Base-by-base conservation (phyloP, 2,888 invertebrate species). In the Cordylochernes scorpioides region DNA sequence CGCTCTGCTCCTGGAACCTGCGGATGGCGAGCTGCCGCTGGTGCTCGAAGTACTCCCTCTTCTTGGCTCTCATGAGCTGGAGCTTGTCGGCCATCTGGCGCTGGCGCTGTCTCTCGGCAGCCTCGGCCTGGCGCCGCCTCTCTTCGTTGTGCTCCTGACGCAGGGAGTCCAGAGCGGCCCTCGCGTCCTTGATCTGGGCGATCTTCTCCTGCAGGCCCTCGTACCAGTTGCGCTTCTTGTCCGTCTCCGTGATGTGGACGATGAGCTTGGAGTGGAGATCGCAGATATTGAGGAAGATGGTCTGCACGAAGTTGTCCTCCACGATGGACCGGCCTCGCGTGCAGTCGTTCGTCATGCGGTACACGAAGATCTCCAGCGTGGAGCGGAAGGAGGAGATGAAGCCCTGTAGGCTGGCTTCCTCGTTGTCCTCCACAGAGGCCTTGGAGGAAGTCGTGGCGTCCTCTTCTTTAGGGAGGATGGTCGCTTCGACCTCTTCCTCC, bases 31-130 rank as follows among this genome's bases (percentile, higher is more conserved):
- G n/a, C n/a, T n/a, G n/a, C n/a, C n/a, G n/a, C n/a, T n/a, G n/a
- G n/a, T n/a, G n/a, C n/a, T n/a, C n/a, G n/a, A n/a, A n/a, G n/a
- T n/a, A n/a, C n/a, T n/a, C 52, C 55, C 86, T 80, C 27, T 97
- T 99, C 61, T 94, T 88, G 59, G 88, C 86, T 28, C 97, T 60
- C 88, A 97, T 94, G 29, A 88, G 74, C 44, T 91, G 88, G 37
- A 94, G 58, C 49, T 91, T 94, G 44, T 80, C 74, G 7, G 82
- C 82, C 88, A 94, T 91, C 52, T 88, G 84, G 51, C 82, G 62
- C 52, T 94, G 88, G 0, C 86, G 62, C 49, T 71, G 70, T 2
- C 82, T 59, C 50, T 97, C 91, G 15, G 78, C 75, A 44, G 88
- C 88, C 51, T 88, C 88, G 2, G 80, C 80, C 43, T 78, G 73